Evolutionary conservation across 2,113 vertebrate genomes (phyloP), one percentile per base, ranked within the genome.

Genomic region (Egretta garzetta): DNA sequence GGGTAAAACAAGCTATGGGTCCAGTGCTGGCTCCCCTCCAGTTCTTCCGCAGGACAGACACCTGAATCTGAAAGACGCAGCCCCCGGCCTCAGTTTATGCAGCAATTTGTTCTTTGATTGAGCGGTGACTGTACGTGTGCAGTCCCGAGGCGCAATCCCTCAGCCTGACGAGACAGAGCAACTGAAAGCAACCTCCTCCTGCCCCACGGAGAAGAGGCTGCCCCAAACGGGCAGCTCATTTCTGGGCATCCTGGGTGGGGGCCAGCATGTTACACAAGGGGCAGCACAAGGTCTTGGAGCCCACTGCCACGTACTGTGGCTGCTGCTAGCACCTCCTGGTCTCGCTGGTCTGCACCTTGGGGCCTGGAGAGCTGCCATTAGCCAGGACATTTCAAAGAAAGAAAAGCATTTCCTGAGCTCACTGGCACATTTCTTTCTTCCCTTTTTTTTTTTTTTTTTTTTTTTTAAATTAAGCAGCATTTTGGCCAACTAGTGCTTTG

Each of bases 211-310:
- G 24, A n/a, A 45, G n/a, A 49, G 18, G 32, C 32, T 55, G 14
- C 45, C 12, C 18, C 16, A 49, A 68, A 43, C 2, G 32, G 45
- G 23, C 30, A 60, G 27, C 35, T 91, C 21, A 35, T 26, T 37
- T 66, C 45, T 71, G 67, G 45, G 45, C 45, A 59, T 33, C 28
- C 39, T 28, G 35, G 45, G 27, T 39, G 79, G 66, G 22, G 74
- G 23, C 4, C 33, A 68, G 18, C 2, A 7, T 1, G 1, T 60
- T 28, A n/a, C 26, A 55, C 17, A 5, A 28, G 43, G 27, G 32
- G 39, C 49, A 86, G 35, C 60, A n/a, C 12, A 35, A 53, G 26
- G 35, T 53, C n/a, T 63, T 37, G 64, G 47, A 52, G 33, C 9
- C 15, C 73, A 20, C 33, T 35, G 59, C 39, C 10, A 7, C 53